Conservation (phyloP, 2,888 invertebrate genomes). For the Philereme transversata region DNA sequence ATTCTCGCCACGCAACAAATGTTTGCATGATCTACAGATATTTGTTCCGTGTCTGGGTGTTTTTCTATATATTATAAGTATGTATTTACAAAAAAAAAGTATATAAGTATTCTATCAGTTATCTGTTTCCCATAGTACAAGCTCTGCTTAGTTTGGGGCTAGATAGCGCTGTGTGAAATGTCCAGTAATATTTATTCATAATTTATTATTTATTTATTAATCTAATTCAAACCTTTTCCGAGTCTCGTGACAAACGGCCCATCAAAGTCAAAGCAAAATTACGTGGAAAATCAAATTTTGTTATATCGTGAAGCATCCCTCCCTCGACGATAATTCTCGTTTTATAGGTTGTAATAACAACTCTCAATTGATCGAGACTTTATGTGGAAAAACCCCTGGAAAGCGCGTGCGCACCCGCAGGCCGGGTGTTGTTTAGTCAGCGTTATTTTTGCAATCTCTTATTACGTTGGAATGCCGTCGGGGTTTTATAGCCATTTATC, state of each 20-base stretch:
- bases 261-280: conserved; percentile 54
- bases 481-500: neutral
- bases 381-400: conserved; percentile 44
- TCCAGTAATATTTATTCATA: no score
- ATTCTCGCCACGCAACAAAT: no score
- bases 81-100: no score
- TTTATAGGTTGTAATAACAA: conserved; percentile 50
- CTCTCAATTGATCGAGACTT: conserved; percentile 53
- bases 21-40: no score
- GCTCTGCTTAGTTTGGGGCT: no score
- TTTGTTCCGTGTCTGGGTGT: no score
- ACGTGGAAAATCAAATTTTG: conserved; percentile 51
- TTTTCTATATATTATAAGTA: no score
- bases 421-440: neutral
- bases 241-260: conserved; percentile 47
- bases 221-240: conserved; percentile 33
- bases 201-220: no score
- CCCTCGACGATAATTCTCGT: conserved; percentile 46
- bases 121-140: no score
- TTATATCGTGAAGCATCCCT: conserved; percentile 52
- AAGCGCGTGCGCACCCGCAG: conserved; percentile 42
- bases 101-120: no score
- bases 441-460: neutral
- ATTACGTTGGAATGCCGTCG: neutral
- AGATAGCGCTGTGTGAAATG: no score